phyloP scores from a whole-genome alignment of 2,888 invertebrate genomes.

The Drosophila neoperkinsi region DNA sequence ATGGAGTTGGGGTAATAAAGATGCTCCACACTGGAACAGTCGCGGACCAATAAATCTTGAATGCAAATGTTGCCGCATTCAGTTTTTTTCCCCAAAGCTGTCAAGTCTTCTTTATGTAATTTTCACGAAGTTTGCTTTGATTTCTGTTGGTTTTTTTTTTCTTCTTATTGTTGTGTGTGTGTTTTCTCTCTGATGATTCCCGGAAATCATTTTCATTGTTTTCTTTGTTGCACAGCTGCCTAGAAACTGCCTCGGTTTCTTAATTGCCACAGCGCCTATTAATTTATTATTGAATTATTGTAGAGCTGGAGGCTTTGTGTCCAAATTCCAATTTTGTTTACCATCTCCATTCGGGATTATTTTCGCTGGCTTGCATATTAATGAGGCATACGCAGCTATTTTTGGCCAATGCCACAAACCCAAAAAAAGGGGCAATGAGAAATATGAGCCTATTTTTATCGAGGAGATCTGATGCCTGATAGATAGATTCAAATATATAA shows the following conservation, averaged over 20 bases:
- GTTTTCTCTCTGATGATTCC: conserved; percentile 58
- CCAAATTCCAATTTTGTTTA: conserved; percentile 28
- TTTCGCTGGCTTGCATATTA: conserved; percentile 62
- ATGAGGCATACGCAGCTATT: conserved; percentile 64
- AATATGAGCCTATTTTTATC: conserved; percentile 34
- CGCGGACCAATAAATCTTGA: conserved; percentile 68
- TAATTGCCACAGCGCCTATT: conserved; percentile 68
- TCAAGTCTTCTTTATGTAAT: conserved; percentile 47
- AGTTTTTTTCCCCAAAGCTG: conserved; percentile 36
- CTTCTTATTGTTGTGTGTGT: conserved; percentile 14
- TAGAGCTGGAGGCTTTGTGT: conserved; percentile 17
- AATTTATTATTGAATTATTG: conserved; percentile 69
- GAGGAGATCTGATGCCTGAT: conserved; percentile 12
- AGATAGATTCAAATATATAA: conserved; percentile 49
- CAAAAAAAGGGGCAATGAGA: conserved; percentile 3
- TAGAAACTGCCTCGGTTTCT: conserved; percentile 33
- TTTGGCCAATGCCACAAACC: conserved; percentile 29
- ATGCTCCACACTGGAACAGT: conserved; percentile 45
- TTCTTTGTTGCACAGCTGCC: conserved; percentile 53
- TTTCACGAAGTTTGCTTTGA: conserved; percentile 44
- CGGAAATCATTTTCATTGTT: conserved; percentile 64
- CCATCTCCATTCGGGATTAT: conserved; percentile 43
- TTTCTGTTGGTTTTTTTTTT: conserved; percentile 20
- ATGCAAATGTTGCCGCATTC: conserved; percentile 73
- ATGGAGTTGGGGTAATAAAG: conserved; percentile 16